phyloP scores from a whole-genome alignment of 1,140 invertebrate genomes.

The Drosophila aff. region DNA sequence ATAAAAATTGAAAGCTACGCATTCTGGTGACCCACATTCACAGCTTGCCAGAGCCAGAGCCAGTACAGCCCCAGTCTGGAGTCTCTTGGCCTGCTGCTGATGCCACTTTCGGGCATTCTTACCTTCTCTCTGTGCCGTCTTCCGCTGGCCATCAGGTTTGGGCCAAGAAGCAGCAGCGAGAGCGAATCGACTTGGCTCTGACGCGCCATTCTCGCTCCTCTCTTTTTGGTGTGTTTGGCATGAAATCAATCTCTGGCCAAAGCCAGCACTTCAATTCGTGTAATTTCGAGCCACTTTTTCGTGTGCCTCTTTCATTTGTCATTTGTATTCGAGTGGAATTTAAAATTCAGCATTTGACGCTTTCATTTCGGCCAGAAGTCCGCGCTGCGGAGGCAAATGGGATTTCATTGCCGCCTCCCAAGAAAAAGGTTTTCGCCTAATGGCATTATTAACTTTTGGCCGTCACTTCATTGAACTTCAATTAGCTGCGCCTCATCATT shows the following conservation, averaged over 20 bases:
- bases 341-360: conserved; percentile 70
- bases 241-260: conserved; percentile 69
- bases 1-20: conserved; percentile 81
- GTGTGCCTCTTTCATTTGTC: conserved; percentile 19
- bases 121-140: conserved; percentile 22
- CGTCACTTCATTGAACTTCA: conserved; percentile 66
- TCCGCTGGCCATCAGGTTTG: conserved; percentile 9
- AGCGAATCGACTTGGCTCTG: conserved; percentile 8
- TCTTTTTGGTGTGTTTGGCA: conserved; percentile 27
- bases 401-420: conserved; percentile 49
- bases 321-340: conserved; percentile 55
- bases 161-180: conserved; percentile 24
- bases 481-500: conserved; percentile 58
- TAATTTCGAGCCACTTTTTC: conserved; percentile 28
- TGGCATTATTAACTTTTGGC: conserved; percentile 71
- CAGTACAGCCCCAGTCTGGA: conserved; percentile 10
- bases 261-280: conserved; percentile 45
- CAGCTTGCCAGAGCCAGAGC: conserved; percentile 22
- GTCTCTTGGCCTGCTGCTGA: conserved; percentile 46
- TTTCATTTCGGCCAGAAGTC: conserved; percentile 69
- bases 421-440: conserved; percentile 29
- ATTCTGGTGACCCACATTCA: conserved; percentile 77
- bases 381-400: conserved; percentile 25
- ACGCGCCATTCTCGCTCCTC: conserved; percentile 21
- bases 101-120: conserved; percentile 19